phyloP scores from a whole-genome alignment of 2,113 vertebrate species.

The Python bivittatus region DNA sequence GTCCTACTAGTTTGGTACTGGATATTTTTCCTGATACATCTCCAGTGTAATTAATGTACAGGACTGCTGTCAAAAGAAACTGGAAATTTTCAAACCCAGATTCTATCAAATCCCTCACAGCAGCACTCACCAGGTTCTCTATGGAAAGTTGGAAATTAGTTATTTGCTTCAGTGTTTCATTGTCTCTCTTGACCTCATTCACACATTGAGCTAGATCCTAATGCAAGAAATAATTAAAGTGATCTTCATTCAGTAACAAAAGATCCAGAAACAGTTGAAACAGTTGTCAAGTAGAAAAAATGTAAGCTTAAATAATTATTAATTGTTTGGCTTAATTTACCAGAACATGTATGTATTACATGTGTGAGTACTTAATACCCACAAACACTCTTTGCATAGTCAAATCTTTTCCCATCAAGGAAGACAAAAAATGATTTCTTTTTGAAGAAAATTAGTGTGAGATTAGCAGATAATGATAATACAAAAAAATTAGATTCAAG shows the following conservation, averaged over 20 bases:
- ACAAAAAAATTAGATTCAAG: too few relatives aligned
- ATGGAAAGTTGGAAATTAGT: slow-evolving; percentile 89
- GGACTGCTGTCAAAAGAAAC: background rate
- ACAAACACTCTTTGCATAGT: background rate
- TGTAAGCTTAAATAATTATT: background rate
- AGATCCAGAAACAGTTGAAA: background rate
- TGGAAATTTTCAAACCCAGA: background rate
- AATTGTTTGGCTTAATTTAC: background rate
- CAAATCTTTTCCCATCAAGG: background rate
- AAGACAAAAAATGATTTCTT: too few relatives aligned
- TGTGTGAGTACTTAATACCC: background rate
- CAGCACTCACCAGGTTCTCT: slow-evolving; percentile 79
- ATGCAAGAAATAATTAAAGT: background rate
- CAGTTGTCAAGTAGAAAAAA: background rate
- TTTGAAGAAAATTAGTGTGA: too few relatives aligned
- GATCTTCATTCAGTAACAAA: background rate
- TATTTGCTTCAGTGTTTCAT: slow-evolving; percentile 88
- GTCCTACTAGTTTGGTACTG: background rate
- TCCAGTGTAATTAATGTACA: background rate
- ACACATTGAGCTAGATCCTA: slow-evolving; percentile 90
- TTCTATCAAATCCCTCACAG: background rate
- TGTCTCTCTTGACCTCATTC: slow-evolving; percentile 91
- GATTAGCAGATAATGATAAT: too few relatives aligned
- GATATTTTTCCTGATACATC: background rate
- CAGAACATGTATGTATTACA: background rate